Conservation (phyloP, 2,113 vertebrate species). For the Kobus ellipsiprymnus region DNA sequence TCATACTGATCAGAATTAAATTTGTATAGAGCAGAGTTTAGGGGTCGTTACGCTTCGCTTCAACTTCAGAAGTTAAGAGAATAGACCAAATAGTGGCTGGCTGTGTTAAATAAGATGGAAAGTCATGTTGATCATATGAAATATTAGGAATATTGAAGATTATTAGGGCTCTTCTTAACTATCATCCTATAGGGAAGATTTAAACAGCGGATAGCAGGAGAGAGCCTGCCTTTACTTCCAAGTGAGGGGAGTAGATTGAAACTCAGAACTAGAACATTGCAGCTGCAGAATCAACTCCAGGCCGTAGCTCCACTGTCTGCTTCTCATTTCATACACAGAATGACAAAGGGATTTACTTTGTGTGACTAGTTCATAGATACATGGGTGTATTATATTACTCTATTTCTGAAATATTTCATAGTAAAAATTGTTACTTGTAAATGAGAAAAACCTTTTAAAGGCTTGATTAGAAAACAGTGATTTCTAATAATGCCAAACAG, state of each 20-base stretch:
- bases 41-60: neutral
- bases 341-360: neutral
- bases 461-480: neutral
- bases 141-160: neutral
- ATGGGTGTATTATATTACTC: neutral
- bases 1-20: conserved; percentile 98
- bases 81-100: neutral
- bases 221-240: neutral
- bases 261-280: neutral
- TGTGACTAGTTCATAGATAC: neutral
- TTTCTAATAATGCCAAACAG: neutral
- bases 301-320: neutral
- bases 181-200: neutral
- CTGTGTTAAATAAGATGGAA: neutral
- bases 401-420: neutral
- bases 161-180: neutral
- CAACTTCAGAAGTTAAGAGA: neutral
- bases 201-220: neutral
- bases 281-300: neutral
- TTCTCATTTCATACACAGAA: neutral
- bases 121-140: neutral
- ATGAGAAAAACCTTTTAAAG: neutral
- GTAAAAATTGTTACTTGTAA: neutral
- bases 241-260: neutral
- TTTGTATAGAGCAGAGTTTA: conserved; percentile 98